A percentile compares a stretch with the other conserved stretches of the same genome.
phyloP scores from a whole-genome alignment of 2,797 vertebrate genomes.

The Pantherophis alleghaniensis region DNA sequence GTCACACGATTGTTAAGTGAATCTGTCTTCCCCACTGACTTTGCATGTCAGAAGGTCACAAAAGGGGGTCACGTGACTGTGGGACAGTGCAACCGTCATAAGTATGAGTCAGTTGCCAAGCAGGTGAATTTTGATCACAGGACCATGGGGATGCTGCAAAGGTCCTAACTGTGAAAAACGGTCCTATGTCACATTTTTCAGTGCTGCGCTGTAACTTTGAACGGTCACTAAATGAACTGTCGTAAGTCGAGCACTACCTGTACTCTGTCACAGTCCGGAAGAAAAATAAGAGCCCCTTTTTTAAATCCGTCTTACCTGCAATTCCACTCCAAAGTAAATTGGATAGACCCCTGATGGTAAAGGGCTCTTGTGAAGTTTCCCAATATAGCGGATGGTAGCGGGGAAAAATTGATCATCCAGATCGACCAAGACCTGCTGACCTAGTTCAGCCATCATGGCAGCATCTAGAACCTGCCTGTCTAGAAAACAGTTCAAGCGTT shows the following conservation, averaged over 20 bases:
- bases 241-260: background rate
- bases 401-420: slow-evolving; percentile 46
- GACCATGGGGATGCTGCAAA: background rate
- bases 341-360: slow-evolving; percentile 36
- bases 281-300: background rate
- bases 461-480: slow-evolving; percentile 54
- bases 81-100: background rate
- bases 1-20: background rate
- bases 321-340: slow-evolving; percentile 77
- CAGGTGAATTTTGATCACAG: background rate
- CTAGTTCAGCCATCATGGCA: slow-evolving; percentile 55
- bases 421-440: slow-evolving; percentile 65
- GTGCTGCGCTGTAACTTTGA: background rate
- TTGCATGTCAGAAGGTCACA: background rate
- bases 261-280: background rate
- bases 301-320: slow-evolving; percentile 72
- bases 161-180: background rate
- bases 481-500: slow-evolving; percentile 68
- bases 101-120: background rate
- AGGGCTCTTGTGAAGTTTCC: slow-evolving; percentile 28
- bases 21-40: background rate
- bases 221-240: background rate
- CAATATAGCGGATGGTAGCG: slow-evolving; percentile 75
- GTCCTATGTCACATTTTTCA: background rate
- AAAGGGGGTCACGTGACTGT: background rate